These are phyloP conservation scores for Drosophila phalerata DNA, from an alignment of 2,888 invertebrate species.

Conservation along the genomic window DNA sequence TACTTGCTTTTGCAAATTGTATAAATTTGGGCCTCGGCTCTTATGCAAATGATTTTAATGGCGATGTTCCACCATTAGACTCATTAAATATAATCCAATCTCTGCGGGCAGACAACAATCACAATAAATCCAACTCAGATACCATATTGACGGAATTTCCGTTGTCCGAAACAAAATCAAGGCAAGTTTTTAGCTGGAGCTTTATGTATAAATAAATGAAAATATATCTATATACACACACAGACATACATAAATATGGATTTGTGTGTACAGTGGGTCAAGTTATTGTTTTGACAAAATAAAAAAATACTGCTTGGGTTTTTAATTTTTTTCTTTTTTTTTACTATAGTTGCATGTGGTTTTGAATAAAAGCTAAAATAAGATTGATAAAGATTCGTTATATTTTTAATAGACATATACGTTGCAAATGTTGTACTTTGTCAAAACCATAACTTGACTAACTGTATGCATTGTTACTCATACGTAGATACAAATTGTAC, in stretches of 20 bases:
- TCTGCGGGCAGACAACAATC: conserved; percentile 34
- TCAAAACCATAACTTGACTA: background rate
- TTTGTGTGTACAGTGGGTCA: background rate
- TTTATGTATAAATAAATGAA: conserved; percentile 7
- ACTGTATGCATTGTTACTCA: background rate
- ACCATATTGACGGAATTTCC: conserved; percentile 13
- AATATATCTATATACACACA: background rate
- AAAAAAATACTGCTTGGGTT: background rate
- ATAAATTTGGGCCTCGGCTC: conserved; percentile 24
- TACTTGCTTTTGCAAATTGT: conserved; percentile 41
- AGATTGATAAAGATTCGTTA: background rate
- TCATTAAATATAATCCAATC: conserved; percentile 30
- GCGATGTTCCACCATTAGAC: conserved; percentile 22
- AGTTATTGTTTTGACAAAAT: background rate
- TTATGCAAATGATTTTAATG: conserved; percentile 33
- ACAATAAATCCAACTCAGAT: conserved; percentile 29
- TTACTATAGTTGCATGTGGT: background rate
- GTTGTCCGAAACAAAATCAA: conserved; percentile 24
- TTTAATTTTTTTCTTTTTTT: background rate
- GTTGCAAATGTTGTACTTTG: background rate
- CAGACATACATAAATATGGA: background rate
- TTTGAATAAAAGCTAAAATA: background rate
- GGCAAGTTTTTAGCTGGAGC: conserved; percentile 51
- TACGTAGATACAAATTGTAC: conserved; percentile 10
- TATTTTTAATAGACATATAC: background rate